Evolutionary conservation across 2,888 invertebrate species (phyloP).

Genomic region (Drosophila emarginata): DNA sequence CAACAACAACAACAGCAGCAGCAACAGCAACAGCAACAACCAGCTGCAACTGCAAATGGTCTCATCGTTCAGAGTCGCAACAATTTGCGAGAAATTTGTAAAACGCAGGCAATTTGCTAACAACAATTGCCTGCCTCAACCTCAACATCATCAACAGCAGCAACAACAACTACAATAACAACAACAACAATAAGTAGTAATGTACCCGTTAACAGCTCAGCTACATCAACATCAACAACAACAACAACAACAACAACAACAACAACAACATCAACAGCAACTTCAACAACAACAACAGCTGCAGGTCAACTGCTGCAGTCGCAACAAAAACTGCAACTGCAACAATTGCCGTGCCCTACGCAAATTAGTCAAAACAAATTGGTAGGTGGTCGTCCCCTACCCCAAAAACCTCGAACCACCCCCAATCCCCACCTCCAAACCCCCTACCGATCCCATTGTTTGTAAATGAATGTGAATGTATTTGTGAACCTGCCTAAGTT

Average conservation of each 20-base stretch:
- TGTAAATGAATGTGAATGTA: neutral
- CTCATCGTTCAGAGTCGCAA: conserved; percentile 47
- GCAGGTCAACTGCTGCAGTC: conserved; percentile 42
- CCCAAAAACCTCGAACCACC: neutral
- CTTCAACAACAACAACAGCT: conserved; percentile 1
- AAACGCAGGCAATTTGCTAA: conserved; percentile 65
- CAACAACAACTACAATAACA: conserved; percentile 42
- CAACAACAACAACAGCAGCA: conserved; percentile 31
- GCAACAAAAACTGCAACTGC: conserved; percentile 46
- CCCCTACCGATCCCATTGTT: neutral
- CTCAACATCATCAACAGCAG: conserved; percentile 35
- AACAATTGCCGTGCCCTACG: conserved; percentile 54
- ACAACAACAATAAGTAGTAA: conserved; percentile 41
- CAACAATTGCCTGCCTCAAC: conserved; percentile 62
- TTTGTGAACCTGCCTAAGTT: neutral
- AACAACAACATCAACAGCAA: conserved; percentile 28
- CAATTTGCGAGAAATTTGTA: conserved; percentile 62
- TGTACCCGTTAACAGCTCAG: conserved; percentile 49
- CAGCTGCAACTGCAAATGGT: conserved; percentile 31
- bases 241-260: conserved; percentile 15
- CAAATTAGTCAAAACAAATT: conserved; percentile 70
- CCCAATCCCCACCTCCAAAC: neutral
- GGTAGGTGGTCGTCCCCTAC: conserved; percentile 56
- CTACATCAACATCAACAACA: conserved; percentile 41
- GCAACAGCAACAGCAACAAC: conserved; percentile 24